Base-by-base conservation (phyloP, 2,888 invertebrate species). In the Synergus gifuensis region DNA sequence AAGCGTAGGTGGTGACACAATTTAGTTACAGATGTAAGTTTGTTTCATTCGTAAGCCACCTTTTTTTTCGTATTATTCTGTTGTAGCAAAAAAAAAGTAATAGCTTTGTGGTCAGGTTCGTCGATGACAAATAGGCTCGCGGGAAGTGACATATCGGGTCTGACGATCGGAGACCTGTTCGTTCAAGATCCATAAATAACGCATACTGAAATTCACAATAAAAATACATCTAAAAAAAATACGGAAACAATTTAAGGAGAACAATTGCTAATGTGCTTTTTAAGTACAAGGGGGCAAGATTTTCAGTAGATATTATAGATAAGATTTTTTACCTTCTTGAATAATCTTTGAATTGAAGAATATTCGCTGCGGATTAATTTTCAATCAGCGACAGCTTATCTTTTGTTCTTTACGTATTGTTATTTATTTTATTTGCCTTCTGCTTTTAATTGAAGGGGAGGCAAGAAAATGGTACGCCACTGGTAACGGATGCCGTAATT, bases 401-500 rank as follows among this genome's bases (percentile, higher is more conserved):
- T 42, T 64, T 62, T 40, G 7, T 66, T 67, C 5, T 22, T 22
- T 44, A 40, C 4, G 18, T 4, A 67, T 44, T 67, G 44, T 67
- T 67, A 18, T 67, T 44, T 67, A 67, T 67, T 67, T 44, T 67
- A 22, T 67, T 67, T 67, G 12, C 18, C 22, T 44, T 67, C 18
- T 67, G 18, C n/a, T 44, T 67, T 46, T 46, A 46, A 44, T 22
- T 46, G 46, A 60, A 60, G 60, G 22, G 60, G 60, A 60, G 60
- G 18, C 22, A 60, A 60, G 60, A 44, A 49, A 69, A 46, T 69
- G 46, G 49, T 69, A 67, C 67, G 67, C 67, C 67, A 67, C 67
- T 67, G 69, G 22, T 69, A 69, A 69, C 28, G 46, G 69, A 69
- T 69, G 69, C 69, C 49, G 46, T 69, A 46, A 69, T 69, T 69